A percentile compares a stretch with the other conserved stretches of the same genome.
These are phyloP conservation scores for Rotaria macrura DNA, from an alignment of 2,888 invertebrate species.

Conservation along the genomic window DNA sequence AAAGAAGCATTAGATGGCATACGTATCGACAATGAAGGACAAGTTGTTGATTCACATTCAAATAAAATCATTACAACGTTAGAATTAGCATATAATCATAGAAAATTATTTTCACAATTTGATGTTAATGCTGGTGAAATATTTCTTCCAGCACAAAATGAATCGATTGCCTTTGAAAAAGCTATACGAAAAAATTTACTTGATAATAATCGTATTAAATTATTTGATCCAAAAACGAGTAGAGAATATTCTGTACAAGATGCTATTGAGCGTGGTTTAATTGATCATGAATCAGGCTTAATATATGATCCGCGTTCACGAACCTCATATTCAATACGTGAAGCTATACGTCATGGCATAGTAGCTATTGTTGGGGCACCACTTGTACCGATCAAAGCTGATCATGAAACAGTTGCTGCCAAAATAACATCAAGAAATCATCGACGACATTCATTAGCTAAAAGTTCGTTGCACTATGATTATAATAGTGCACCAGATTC, in stretches of 20 bases:
- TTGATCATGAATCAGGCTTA: constrained; percentile 28
- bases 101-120: constrained; percentile 28
- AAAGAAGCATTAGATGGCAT: constrained; percentile 27
- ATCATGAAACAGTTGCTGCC: constrained; percentile 29
- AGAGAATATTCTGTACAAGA: constrained; percentile 28
- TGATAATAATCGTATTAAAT: constrained; percentile 24
- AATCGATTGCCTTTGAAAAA: constrained; percentile 26
- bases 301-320: constrained; percentile 25
- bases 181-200: constrained; percentile 29
- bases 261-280: constrained; percentile 23
- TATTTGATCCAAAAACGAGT: constrained; percentile 32
- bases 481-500: constrained; percentile 19
- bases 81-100: constrained; percentile 29
- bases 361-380: constrained; percentile 31
- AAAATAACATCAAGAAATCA: constrained; percentile 30
- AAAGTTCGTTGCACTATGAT: constrained; percentile 19
- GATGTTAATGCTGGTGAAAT: constrained; percentile 34
- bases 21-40: constrained; percentile 20
- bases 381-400: constrained; percentile 23
- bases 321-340: constrained; percentile 24
- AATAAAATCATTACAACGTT: constrained; percentile 8
- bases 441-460: constrained; percentile 18
- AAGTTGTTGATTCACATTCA: constrained; percentile 17
- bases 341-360: constrained; percentile 31
- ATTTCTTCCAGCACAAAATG: constrained; percentile 22